phyloP scores from a whole-genome alignment of 2,888 invertebrate genomes.

The Trissolcus brochymenae region DNA sequence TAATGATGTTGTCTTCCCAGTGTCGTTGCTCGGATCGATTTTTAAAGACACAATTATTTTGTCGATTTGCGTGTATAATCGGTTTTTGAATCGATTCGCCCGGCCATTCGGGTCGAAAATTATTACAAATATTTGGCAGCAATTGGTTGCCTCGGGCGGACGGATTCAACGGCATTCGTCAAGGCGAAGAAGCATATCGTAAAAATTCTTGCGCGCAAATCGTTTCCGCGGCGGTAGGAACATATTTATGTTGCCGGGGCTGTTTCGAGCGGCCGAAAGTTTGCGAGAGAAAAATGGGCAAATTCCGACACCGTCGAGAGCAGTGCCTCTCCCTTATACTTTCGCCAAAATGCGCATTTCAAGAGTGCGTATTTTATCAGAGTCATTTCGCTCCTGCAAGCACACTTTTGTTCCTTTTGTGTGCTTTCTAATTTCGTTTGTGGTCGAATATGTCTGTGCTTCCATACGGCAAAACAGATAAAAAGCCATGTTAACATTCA shows the following conservation, averaged over 20 bases:
- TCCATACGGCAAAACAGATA: conserved; percentile 52
- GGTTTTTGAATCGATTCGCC: not conserved
- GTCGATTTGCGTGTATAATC: too few species aligned
- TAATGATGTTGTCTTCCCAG: too few species aligned
- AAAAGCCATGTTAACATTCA: conserved; percentile 1
- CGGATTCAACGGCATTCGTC: conserved; percentile 32
- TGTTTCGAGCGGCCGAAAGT: conserved; percentile 42
- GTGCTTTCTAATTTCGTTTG: conserved; percentile 62
- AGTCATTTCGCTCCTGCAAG: conserved; percentile 41
- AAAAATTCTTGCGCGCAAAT: conserved; percentile 53
- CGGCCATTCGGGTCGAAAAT: conserved; percentile 5
- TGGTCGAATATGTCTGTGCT: conserved; percentile 63
- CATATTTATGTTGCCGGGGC: conserved; percentile 53
- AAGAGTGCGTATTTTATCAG: conserved; percentile 62
- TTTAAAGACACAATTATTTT: too few species aligned
- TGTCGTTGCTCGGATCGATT: too few species aligned
- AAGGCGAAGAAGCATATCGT: conserved; percentile 47
- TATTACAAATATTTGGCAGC: conserved; percentile 33
- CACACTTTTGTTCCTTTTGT: conserved; percentile 48
- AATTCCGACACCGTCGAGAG: conserved; percentile 40
- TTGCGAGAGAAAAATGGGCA: conserved; percentile 47
- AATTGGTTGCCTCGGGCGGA: conserved; percentile 28
- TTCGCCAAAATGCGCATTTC: conserved; percentile 58
- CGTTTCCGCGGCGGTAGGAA: conserved; percentile 42
- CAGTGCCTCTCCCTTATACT: conserved; percentile 4